Conservation (phyloP, 2,888 invertebrate genomes). For the Drosophila incognita region DNA sequence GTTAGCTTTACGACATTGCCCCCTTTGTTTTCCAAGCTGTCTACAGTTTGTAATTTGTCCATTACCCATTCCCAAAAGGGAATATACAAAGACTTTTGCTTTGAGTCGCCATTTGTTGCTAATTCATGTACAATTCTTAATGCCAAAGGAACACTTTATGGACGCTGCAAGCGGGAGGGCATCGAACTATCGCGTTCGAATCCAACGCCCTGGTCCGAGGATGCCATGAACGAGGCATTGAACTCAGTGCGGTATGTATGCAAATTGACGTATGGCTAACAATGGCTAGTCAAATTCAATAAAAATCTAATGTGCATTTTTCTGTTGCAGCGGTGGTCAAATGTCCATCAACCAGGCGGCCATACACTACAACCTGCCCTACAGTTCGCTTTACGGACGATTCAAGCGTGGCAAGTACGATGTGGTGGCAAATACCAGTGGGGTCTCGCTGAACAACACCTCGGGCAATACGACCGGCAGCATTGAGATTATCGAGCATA, state of each 20-base stretch:
- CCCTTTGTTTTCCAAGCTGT: not conserved
- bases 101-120: constrained; percentile 29
- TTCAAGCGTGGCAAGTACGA: constrained; percentile 95
- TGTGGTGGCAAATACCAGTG: constrained; percentile 84
- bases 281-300: not conserved
- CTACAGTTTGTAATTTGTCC: not conserved
- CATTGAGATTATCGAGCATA: constrained; percentile 85
- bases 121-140: constrained; percentile 39
- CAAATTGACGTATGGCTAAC: constrained; percentile 1
- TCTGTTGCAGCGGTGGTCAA: constrained; percentile 90
- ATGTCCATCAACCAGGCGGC: constrained; percentile 98
- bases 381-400: constrained; percentile 94
- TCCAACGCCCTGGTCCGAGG: constrained; percentile 97
- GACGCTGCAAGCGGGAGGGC: constrained; percentile 94
- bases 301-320: not conserved
- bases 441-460: constrained; percentile 82
- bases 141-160: constrained; percentile 91
- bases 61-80: not conserved
- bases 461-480: constrained; percentile 84
- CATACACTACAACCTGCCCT: constrained; percentile 95
- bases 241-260: constrained; percentile 92
- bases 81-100: not conserved
- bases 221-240: constrained; percentile 95
- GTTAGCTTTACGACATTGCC: not conserved
- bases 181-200: constrained; percentile 94